Evolutionary conservation across 2,888 invertebrate genomes (phyloP), one percentile per base, ranked within the genome.

Genomic region (Dyspetes luteomarginatus): DNA sequence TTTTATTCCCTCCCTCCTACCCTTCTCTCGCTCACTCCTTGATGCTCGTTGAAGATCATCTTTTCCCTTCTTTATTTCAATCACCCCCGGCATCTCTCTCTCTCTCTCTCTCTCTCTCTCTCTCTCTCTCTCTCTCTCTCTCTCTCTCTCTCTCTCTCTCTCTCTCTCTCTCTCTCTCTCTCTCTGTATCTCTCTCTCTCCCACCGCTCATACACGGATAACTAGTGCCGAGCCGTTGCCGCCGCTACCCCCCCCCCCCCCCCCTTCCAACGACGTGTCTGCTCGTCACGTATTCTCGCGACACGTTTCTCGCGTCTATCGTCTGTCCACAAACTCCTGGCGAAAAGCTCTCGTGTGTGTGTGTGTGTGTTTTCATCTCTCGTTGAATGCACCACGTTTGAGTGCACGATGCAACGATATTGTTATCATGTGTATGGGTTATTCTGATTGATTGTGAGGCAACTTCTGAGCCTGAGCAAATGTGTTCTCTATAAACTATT

Each of bases 41-140:
- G 48, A 48, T 7, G 56, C 65, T 72, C 52, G 78, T 58, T 60
- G 60, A 50, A 72, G 65, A 75, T 60, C 77, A 73, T 75, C 78
- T 58, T 81, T 74, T 73, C 68, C 68, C 82, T 79, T 72, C 78
- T 82, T 74, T 41, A 67, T 58, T 67, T 19, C 50, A n/a, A n/a
- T n/a, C n/a, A n/a, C n/a, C n/a, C n/a, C n/a, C n/a, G n/a, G n/a
- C n/a, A n/a, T 69, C 65, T 48, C 50, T 30, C 71, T 69, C 68
- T 58, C 55, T 73, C 64, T 43, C 56, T n/a, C 55, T 17, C 30
- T 62, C 43, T 17, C 41, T 22, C 45, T 28, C 43, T 24, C 58
- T 68, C 56, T 60, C 50, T n/a, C 41, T 36, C 45, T 22, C 65
- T 15, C 56, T 22, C 67, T 56, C 55, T 69, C 52, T 17, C 43